Evolutionary conservation across 23 tunicate species (phyloP).

Genomic region (Styela clava): DNA sequence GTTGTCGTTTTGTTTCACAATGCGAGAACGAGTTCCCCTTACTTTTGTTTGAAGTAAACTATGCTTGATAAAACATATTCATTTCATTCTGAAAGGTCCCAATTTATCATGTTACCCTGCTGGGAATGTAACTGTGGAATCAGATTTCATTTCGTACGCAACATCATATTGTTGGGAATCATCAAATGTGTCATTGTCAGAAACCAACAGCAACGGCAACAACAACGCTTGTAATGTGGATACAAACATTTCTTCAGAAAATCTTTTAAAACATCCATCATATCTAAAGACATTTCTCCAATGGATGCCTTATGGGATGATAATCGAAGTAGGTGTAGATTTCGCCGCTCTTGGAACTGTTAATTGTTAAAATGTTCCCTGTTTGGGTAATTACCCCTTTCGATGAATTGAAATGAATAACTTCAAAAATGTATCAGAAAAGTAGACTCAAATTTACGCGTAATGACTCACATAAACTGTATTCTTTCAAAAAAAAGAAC

Average conservation of each 20-base stretch:
- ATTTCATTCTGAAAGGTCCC: conserved; percentile 15
- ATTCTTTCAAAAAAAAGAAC: no score
- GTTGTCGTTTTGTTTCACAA: no score
- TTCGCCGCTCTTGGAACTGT: no score
- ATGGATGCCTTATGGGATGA: background rate
- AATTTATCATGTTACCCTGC: conserved; percentile 46
- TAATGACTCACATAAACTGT: no score
- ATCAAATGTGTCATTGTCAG: background rate
- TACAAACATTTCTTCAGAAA: background rate
- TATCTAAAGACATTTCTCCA: background rate
- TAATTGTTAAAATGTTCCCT: no score
- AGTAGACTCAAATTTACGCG: no score
- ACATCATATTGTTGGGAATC: conserved; percentile 51
- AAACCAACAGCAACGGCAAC: background rate
- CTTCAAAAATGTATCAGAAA: no score
- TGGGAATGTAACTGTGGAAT: background rate
- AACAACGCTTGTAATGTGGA: background rate
- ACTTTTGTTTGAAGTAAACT: no score
- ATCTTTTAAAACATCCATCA: background rate
- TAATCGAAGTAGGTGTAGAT: background rate
- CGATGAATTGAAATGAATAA: no score
- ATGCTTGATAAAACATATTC: no score
- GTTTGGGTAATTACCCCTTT: no score
- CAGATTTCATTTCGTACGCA: conserved; percentile 40
- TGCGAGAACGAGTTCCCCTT: no score